Base-by-base conservation (phyloP, 2,888 invertebrate species). In the Omphaloscelis lunosa region DNA sequence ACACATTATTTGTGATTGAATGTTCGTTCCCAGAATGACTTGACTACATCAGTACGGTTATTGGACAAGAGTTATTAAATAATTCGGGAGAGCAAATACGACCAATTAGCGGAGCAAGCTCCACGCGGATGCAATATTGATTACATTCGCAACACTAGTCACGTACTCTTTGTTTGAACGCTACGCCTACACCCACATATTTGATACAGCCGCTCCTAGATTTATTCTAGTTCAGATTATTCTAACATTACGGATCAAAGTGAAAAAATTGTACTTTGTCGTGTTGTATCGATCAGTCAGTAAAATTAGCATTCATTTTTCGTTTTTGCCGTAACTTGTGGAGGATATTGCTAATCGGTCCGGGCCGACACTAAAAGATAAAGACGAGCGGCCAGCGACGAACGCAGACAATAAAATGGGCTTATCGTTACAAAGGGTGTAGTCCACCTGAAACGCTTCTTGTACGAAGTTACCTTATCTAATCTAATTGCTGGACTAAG, bases 351-450 rank as follows among this genome's bases (percentile, higher is more conserved):
- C 93, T 94, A 93, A 94, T 93, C 92, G 86, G 91, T 89, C 90
- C 90, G 90, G 90, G 86, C 86, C 87, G 91, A 92, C 93, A 93
- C 90, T 95, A 94, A 94, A 95, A 95, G 94, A 93, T 93, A 95
- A 95, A 94, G 92, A 91, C 90, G 82, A 89, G 88, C 90, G 89
- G 90, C 89, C 89, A 88, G 90, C 91, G 90, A 90, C 91, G 91
- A 90, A 88, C 89, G 90, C 88, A 91, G 92, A 93, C 94, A 93
- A 94, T 95, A 95, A 95, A 95, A 93, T 91, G 88, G 91, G 93
- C 93, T 95, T 95, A 95, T 94, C 93, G 93, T 90, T 89, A 90
- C 91, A 91, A 92, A 90, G 89, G 88, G 90, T 89, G 83, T 87
- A 86, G 89, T 90, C 81, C 89, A 93, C 92, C 91, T 93, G 91